These are phyloP conservation scores for Oreocharis arfaki DNA, from an alignment of 2,113 vertebrate genomes.

Conservation along the genomic window DNA sequence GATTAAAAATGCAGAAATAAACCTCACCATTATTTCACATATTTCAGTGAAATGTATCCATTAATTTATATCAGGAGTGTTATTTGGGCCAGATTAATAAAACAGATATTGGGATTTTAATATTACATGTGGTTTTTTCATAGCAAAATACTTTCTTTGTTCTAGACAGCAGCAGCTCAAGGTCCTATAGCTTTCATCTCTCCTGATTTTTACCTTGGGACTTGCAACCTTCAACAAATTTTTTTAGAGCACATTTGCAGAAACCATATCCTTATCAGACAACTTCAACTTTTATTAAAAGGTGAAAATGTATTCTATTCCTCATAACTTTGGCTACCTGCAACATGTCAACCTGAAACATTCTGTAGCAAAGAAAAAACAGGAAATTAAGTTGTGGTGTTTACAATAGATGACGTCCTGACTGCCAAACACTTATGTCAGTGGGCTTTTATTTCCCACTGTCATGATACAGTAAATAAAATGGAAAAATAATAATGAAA, in stretches of 20 bases:
- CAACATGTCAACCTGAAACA: not conserved
- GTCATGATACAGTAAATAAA: not conserved
- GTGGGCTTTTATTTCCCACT: not conserved
- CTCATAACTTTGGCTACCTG: not conserved
- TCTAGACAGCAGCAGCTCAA: not conserved
- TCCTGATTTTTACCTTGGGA: not conserved
- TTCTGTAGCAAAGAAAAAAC: not conserved
- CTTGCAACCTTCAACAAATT: not conserved
- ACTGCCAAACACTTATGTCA: not conserved
- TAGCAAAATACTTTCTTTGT: not conserved
- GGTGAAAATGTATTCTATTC: not conserved
- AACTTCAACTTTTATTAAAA: not conserved
- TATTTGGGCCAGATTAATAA: not conserved
- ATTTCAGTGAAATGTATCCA: not conserved
- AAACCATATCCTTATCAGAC: not conserved
- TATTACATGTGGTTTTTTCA: not conserved
- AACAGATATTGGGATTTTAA: not conserved
- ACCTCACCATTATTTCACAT: not conserved
- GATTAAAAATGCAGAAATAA: slow-evolving; percentile 15
- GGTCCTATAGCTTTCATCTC: not conserved
- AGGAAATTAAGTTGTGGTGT: not conserved
- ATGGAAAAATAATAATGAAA: not conserved
- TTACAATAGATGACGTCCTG: not conserved
- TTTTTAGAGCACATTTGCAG: not conserved
- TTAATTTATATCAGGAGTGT: not conserved